Base-by-base conservation (phyloP, 2,888 invertebrate genomes). In the Synergus gifuensis region DNA sequence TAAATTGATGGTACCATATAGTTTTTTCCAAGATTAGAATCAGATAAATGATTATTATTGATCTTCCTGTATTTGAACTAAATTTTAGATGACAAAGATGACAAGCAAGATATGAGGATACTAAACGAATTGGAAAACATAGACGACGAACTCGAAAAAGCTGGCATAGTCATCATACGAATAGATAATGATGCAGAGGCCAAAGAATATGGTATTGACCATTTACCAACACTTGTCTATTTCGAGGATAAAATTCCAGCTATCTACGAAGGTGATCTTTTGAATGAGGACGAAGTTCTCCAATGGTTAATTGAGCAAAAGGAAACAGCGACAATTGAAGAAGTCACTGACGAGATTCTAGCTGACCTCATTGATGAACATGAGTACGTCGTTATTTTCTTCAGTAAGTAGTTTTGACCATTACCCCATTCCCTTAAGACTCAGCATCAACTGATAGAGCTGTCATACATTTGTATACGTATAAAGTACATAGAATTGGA, bases 301-400 rank as follows among this genome's bases (percentile, higher is more conserved):
- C 95, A 96, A 86, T 98, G 98, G 98, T 93, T 97, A 1, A 94
- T 98, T 83, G 95, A 97, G 86, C 98, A 98, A 90, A 97, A 98
- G 92, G 96, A 96, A 89, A 96, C 96, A 1, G 98, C 98, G 11
- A 98, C 98, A 7, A 98, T 98, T 87, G 98, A 98, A 93, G 98
- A 98, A 93, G 97, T 98, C 62, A 98, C 98, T 4, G 98, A 98
- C 91, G 98, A 98, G 93, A 98, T 98, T 87, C 93, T 98, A 42
- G 94, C 94, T 82, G 96, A 96, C 88, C 94, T 98, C 42, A 97
- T 98, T 86, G 96, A 96, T 84, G 97, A 98, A 89, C 97, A 97
- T 89, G 97, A 98, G 94, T 98, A 98, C 91, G 98, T 98, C 63
- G 97, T 97, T n/a, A 98, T 97, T 5, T 98, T 97, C 92, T 98